phyloP scores from a whole-genome alignment of 1,140 invertebrate genomes.

The Neuroterus valhalla region DNA sequence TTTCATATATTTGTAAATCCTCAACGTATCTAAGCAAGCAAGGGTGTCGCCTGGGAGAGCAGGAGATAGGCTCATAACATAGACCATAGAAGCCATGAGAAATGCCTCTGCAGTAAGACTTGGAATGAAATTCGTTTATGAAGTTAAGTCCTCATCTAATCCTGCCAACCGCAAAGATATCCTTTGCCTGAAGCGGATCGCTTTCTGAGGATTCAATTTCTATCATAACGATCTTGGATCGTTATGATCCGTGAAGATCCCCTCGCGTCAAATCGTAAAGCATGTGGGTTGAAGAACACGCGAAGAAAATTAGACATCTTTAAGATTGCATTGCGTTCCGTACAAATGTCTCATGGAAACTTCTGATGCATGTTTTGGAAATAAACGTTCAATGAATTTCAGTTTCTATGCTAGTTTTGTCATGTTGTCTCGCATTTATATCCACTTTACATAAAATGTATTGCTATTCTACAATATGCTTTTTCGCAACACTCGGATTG shows the following conservation, averaged over 20 bases:
- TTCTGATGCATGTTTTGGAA: too few relatives aligned
- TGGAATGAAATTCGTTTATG: slow-evolving; percentile 8
- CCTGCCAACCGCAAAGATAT: slow-evolving; percentile 8
- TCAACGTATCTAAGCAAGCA: too few relatives aligned
- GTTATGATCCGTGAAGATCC: slow-evolving; percentile 16
- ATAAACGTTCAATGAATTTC: too few relatives aligned
- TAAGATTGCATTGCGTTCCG: background rate
- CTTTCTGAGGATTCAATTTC: slow-evolving; percentile 26
- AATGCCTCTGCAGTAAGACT: slow-evolving; percentile 7
- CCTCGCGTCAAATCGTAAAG: slow-evolving; percentile 8
- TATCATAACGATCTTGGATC: slow-evolving; percentile 23
- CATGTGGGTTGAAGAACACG: slow-evolving; percentile 16
- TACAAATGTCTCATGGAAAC: background rate
- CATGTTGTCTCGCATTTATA: too few relatives aligned
- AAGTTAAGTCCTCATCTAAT: slow-evolving; percentile 28
- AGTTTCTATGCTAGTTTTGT: too few relatives aligned
- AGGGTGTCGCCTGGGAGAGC: too few relatives aligned
- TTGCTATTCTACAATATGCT: too few relatives aligned
- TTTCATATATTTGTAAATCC: too few relatives aligned
- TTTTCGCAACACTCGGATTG: too few relatives aligned
- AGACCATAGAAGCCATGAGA: background rate
- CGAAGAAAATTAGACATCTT: slow-evolving; percentile 24
- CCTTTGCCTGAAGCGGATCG: slow-evolving; percentile 22
- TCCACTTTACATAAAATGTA: too few relatives aligned
- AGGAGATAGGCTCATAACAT: slow-evolving; percentile 8